Evolutionary conservation across 2,888 invertebrate genomes (phyloP).

Genomic region (Chalcis sispes): DNA sequence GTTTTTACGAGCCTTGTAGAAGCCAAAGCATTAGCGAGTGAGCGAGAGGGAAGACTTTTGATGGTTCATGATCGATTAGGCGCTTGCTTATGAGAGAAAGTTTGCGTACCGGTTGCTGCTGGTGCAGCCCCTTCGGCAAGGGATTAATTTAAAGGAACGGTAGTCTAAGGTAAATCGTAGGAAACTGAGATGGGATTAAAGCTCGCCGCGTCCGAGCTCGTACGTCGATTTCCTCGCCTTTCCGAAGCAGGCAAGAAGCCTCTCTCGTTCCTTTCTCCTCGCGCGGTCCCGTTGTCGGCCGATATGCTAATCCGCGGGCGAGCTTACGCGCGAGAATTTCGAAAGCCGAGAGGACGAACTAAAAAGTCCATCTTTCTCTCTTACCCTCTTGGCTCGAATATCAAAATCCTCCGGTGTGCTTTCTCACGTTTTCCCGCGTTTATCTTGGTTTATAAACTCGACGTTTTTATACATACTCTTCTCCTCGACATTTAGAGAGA

Average conservation of each 20-base stretch:
- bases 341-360: neutral
- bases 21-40: neutral
- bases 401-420: no score
- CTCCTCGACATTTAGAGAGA: no score
- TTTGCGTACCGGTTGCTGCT: constrained; percentile 1
- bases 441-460: no score
- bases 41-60: constrained; percentile 34
- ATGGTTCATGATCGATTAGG: constrained; percentile 54
- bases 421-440: no score
- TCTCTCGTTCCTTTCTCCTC: neutral
- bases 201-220: no score
- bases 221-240: no score
- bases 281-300: neutral
- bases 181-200: constrained; percentile 35
- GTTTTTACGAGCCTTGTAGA: constrained; percentile 41
- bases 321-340: neutral
- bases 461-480: no score
- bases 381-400: no score
- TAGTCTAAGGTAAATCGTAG: neutral
- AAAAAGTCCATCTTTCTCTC: constrained; percentile 33
- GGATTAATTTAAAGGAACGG: constrained; percentile 51
- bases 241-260: no score
- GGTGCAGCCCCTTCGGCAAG: constrained; percentile 19
- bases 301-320: constrained; percentile 33
- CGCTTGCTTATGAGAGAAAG: constrained; percentile 46